These are phyloP conservation scores for Agelas oroides DNA, from an alignment of 37 sponge, comb jelly and placozoan genomes.

Conservation along the genomic window DNA sequence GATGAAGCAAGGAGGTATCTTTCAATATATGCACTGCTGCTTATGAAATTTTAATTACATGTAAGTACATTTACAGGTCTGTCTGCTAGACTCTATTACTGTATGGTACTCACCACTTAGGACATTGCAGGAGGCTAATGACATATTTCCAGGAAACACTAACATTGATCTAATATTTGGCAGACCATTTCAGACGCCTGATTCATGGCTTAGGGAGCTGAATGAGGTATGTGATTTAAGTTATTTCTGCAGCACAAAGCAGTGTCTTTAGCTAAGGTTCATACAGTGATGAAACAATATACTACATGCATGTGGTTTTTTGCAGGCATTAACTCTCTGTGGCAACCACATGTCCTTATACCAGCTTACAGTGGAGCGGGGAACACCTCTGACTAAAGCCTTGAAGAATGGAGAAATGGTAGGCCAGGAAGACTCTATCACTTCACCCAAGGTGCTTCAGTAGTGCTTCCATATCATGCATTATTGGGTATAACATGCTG, in stretches of 20 bases:
- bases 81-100: no score
- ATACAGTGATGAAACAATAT: no score
- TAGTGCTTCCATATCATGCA: no score
- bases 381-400: slow-evolving; percentile 64
- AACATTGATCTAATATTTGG: slow-evolving; percentile 86
- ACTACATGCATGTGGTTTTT: no score
- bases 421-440: no score
- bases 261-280: no score
- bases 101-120: not conserved
- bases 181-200: slow-evolving; percentile 66
- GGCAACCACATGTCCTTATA: slow-evolving; percentile 83
- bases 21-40: not conserved
- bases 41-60: no score
- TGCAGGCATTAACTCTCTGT: slow-evolving; percentile 46
- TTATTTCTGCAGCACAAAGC: no score
- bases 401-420: slow-evolving; percentile 56
- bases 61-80: not conserved
- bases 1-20: slow-evolving; percentile 46
- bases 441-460: no score
- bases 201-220: slow-evolving; percentile 52
- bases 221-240: not conserved
- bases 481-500: no score
- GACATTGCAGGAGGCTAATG: slow-evolving; percentile 38
- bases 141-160: slow-evolving; percentile 53
- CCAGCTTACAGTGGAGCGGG: slow-evolving; percentile 80